Conservation (phyloP, 2,797 vertebrate species). For the Acropternis orthonyx region DNA sequence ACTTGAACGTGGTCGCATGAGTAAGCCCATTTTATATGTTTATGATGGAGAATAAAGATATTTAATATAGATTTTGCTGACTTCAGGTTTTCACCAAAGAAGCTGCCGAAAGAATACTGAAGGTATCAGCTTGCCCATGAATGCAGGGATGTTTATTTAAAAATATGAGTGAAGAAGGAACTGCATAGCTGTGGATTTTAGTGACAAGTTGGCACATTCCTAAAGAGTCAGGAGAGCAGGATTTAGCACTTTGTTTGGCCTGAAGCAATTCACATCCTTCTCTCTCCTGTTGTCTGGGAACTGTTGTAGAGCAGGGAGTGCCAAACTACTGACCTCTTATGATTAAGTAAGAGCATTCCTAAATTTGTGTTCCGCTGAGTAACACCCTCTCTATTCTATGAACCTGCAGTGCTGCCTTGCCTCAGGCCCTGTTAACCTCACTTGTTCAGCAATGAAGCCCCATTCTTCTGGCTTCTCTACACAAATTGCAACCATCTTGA, state of each 20-base stretch:
- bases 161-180: neutral
- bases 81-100: neutral
- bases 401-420: neutral
- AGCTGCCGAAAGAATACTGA: neutral
- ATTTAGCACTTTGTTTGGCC: neutral
- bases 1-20: neutral
- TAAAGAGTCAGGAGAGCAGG: neutral
- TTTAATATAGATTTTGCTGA: neutral
- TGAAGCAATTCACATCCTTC: neutral
- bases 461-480: neutral
- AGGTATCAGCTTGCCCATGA: neutral
- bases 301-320: neutral
- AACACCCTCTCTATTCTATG: neutral
- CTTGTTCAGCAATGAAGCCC: neutral
- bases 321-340: neutral
- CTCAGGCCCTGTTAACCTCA: neutral
- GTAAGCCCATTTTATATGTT: neutral
- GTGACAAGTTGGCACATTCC: neutral
- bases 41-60: neutral
- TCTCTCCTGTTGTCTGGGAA: neutral
- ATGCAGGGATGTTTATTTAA: neutral
- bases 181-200: neutral
- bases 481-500: neutral
- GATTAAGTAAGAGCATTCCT: neutral
- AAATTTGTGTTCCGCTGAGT: neutral